Conservation (phyloP, 1,140 invertebrate species). For the Coboldia fuscipes region DNA sequence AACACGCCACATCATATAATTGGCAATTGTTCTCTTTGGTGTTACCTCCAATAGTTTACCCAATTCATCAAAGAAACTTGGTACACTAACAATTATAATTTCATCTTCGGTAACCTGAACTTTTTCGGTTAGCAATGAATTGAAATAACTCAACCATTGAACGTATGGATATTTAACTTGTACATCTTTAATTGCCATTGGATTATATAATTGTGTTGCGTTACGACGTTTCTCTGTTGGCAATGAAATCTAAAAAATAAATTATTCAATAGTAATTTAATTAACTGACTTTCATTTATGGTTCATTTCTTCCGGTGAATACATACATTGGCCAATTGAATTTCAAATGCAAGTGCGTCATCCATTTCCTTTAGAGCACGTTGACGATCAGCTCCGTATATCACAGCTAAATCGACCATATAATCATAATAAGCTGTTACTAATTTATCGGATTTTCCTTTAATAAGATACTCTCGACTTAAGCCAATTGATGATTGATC, state of each 20-base stretch:
- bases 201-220: slow-evolving; percentile 76
- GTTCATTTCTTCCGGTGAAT: neutral
- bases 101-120: slow-evolving; percentile 42
- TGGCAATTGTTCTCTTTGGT: slow-evolving; percentile 31
- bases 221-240: slow-evolving; percentile 80
- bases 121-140: slow-evolving; percentile 39
- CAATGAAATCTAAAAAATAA: slow-evolving; percentile 49
- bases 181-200: slow-evolving; percentile 59
- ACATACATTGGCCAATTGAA: slow-evolving; percentile 75
- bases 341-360: slow-evolving; percentile 79
- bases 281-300: neutral
- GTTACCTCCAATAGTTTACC: slow-evolving; percentile 28
- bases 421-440: slow-evolving; percentile 62
- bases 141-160: slow-evolving; percentile 45
- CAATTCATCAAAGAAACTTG: slow-evolving; percentile 47
- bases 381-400: slow-evolving; percentile 58
- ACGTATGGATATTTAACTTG: slow-evolving; percentile 40
- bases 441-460: slow-evolving; percentile 56
- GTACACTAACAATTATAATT: slow-evolving; percentile 58
- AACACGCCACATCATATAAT: slow-evolving; percentile 68
- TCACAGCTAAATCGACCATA: slow-evolving; percentile 68
- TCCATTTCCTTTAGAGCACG: slow-evolving; percentile 51
- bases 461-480: slow-evolving; percentile 71
- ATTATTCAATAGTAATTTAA: neutral
- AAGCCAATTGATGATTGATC: slow-evolving; percentile 81